A percentile compares a stretch with the other conserved stretches of the same genome.
Conservation (phyloP, 2,797 vertebrate species). For the Microctenopoma steveboyesi region DNA sequence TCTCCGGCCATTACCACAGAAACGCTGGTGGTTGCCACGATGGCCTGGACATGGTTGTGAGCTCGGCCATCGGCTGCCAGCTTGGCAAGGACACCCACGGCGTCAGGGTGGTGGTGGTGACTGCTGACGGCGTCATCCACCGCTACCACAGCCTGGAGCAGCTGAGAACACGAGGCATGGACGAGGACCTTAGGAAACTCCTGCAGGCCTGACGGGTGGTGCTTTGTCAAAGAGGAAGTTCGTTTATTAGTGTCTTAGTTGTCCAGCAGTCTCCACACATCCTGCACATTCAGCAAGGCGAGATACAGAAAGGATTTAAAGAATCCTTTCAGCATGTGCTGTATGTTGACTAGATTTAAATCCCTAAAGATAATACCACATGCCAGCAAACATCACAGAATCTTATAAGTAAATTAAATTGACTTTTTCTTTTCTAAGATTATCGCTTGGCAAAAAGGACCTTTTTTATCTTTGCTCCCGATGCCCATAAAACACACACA, state of each 20-base stretch:
- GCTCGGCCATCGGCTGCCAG: constrained; percentile 96
- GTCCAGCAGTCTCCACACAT: too few species aligned
- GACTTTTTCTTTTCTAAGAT: constrained; percentile 3
- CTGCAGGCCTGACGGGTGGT: constrained; percentile 58
- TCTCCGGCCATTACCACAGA: constrained; percentile 95
- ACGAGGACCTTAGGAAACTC: constrained; percentile 85
- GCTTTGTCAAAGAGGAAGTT: neutral
- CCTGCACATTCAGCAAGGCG: neutral
- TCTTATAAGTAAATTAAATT: neutral
- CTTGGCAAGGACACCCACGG: constrained; percentile 91
- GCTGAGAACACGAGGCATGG: constrained; percentile 83
- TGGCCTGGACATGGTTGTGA: constrained; percentile 94
- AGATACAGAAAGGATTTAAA: neutral
- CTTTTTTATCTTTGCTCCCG: neutral
- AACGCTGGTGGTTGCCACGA: constrained; percentile 90
- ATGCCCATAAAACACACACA: neutral
- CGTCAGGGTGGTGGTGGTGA: constrained; percentile 91
- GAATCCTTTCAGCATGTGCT: neutral
- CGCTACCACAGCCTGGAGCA: constrained; percentile 90
- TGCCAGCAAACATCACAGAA: constrained; percentile 4
- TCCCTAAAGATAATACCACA: neutral
- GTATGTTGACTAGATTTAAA: constrained; percentile 1
- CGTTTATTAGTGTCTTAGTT: neutral
- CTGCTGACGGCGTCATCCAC: constrained; percentile 85
- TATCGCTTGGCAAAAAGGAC: constrained; percentile 8